Evolutionary conservation across 2,797 vertebrate species (phyloP).

Genomic region (Pseudopleuronectes americanus): DNA sequence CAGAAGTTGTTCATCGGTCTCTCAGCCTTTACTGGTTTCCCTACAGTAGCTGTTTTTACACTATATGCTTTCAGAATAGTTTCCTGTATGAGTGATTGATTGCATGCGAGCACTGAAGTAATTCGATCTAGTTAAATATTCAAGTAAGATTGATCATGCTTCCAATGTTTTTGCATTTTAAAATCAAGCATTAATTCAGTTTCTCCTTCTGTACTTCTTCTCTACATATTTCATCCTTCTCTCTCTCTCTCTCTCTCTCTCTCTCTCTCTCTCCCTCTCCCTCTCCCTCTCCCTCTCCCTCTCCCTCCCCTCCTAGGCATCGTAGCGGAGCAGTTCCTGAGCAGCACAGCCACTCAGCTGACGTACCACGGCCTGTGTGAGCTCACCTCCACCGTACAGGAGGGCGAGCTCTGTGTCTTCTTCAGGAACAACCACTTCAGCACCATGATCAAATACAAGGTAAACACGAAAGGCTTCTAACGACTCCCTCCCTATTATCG

Average conservation of each 20-base stretch:
- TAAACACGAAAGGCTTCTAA: conserved; percentile 60
- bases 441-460: conserved; percentile 99
- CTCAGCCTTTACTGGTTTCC: no score
- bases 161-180: neutral
- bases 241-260: no score
- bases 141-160: no score
- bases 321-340: conserved; percentile 97
- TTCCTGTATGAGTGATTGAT: no score
- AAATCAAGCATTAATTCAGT: neutral
- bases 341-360: conserved; percentile 96
- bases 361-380: conserved; percentile 98
- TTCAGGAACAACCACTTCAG: conserved; percentile 99
- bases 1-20: no score
- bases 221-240: no score
- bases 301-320: conserved; percentile 83
- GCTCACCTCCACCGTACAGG: conserved; percentile 95
- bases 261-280: no score
- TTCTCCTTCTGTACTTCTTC: neutral
- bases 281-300: no score
- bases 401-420: conserved; percentile 98
- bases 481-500: neutral
- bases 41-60: no score
- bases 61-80: no score
- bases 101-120: no score
- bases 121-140: no score